Evolutionary conservation across 2,888 invertebrate genomes (phyloP).

Genomic region (Himalopsyche anomala): DNA sequence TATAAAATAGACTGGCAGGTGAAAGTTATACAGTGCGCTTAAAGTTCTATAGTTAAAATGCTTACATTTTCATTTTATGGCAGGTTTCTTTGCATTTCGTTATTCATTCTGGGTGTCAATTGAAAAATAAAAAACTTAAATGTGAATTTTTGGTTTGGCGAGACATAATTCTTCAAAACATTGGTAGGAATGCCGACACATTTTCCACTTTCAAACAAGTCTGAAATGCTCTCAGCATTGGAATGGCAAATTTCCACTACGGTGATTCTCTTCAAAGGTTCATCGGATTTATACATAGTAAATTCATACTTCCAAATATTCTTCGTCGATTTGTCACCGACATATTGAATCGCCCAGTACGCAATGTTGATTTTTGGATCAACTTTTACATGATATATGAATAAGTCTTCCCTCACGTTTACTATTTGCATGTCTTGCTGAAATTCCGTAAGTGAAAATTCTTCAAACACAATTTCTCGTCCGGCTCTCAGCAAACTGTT

Average conservation of each 20-base stretch:
- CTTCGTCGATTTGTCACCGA: background rate
- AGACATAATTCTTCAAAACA: conserved; percentile 32
- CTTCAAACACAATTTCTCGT: background rate
- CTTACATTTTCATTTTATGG: background rate
- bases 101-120: background rate
- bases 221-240: background rate
- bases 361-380: background rate
- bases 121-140: background rate
- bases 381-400: background rate
- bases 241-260: conserved; percentile 37
- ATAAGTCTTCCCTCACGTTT: background rate
- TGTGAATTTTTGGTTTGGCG: background rate
- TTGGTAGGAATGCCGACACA: conserved; percentile 41
- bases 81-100: background rate
- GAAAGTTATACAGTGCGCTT: too few species aligned
- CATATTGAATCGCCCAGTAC: conserved; percentile 44
- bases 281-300: conserved; percentile 22
- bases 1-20: too few species aligned
- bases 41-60: background rate
- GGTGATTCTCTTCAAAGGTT: background rate
- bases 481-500: conserved; percentile 1
- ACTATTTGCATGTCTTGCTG: conserved; percentile 5
- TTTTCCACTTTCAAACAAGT: conserved; percentile 31
- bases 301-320: conserved; percentile 49
- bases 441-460: background rate